Evolutionary conservation across 2,888 invertebrate species (phyloP), one percentile per base, ranked within the genome.

Genomic region (Trilocha varians): DNA sequence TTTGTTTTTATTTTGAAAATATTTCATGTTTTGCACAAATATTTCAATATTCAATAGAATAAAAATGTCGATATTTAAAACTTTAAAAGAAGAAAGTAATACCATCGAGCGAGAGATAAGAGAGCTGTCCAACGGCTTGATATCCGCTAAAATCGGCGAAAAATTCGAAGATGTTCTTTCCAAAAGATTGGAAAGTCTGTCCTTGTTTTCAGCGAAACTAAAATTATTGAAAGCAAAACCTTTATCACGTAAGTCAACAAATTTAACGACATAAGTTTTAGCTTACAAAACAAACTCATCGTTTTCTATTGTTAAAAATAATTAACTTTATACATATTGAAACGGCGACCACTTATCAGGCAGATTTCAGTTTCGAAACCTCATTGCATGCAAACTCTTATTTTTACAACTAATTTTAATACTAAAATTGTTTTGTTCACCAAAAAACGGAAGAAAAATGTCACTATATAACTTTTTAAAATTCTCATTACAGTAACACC

Each of bases 161-260:
- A 42, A 58, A 1, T 73, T 70, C 16, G 79, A 82, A 56, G 70
- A 76, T 25, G 49, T 45, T 1, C 41, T 82, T 6, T 40, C 55
- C 0, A 75, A 76, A 40, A 79, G 73, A 53, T 44, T 71, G 13
- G 57, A 60, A 13, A 73, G 77, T 53, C 47, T 78, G 32, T 53
- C 57, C 1, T 49, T 82, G 5, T 64, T 66, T 42, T 69, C 65
- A 1, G 69, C 80, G 0, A 84, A 84, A 64, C 48, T 78, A 8
- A 70, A 70, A 38, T 55, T 83, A 15, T 53, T 84, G 36, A 65
- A 63, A 25, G 83, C 77, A 1, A 76, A 73, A 49, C 48, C 66
- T 32, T 11, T 65, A 35, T 55, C 74, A 13, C 48, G 83, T 82
- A 53, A 69, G 70, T 69, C 38, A 11, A 3, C 5, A 4, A 25